A percentile compares a stretch with the other conserved stretches of the same genome.
phyloP scores from a whole-genome alignment of 2,888 invertebrate species.

The Mimachlamys varia region DNA sequence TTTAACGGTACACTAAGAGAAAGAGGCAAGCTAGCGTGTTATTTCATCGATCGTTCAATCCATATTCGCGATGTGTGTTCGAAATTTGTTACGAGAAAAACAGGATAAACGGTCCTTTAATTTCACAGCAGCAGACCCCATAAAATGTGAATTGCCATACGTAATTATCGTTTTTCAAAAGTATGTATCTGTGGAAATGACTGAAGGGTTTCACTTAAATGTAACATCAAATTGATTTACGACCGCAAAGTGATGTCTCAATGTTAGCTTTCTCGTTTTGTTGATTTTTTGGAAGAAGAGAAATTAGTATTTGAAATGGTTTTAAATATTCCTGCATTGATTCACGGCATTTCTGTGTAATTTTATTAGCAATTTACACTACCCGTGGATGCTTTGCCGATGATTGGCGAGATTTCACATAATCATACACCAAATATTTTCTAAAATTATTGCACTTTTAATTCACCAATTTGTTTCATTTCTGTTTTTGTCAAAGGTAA shows the following conservation, averaged over 20 bases:
- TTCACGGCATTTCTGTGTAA: not conserved
- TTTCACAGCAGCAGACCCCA: not conserved
- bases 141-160: not conserved
- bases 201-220: not conserved
- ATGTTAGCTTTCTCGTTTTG: not conserved
- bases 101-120: not conserved
- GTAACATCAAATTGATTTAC: not conserved
- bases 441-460: not conserved
- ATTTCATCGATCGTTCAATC: not conserved
- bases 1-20: not conserved
- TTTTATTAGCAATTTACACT: not conserved
- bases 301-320: constrained; percentile 7
- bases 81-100: not conserved
- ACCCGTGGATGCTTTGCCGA: not conserved
- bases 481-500: constrained; percentile 11
- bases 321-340: not conserved
- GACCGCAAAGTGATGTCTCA: not conserved
- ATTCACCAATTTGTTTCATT: not conserved
- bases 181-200: not conserved
- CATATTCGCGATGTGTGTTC: not conserved
- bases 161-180: constrained; percentile 18
- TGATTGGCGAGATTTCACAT: not conserved
- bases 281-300: not conserved
- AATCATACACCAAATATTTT: not conserved
- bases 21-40: not conserved